Evolutionary conservation across 2,888 invertebrate species (phyloP).

Genomic region (Erebia palarica): DNA sequence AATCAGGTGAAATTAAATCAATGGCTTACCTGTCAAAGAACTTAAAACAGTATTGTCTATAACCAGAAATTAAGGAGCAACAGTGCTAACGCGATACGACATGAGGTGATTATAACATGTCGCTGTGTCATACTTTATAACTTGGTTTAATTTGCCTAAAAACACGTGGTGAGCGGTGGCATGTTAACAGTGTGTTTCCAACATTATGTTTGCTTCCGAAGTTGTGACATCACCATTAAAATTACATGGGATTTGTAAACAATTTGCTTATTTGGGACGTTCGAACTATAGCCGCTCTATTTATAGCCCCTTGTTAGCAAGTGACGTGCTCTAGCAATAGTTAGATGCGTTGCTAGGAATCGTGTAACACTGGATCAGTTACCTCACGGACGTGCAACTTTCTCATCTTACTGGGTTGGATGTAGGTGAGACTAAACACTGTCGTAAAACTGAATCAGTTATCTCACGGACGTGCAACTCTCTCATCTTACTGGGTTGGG

Average conservation of each 20-base stretch:
- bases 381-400: neutral
- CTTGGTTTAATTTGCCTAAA: too few relatives aligned
- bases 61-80: neutral
- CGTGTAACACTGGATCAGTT: neutral
- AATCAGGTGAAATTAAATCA: too few relatives aligned
- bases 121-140: too few relatives aligned
- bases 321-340: neutral
- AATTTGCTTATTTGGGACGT: constrained; percentile 28
- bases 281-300: constrained; percentile 9
- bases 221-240: constrained; percentile 56
- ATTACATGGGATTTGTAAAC: constrained; percentile 48
- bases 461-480: neutral
- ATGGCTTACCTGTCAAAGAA: too few relatives aligned
- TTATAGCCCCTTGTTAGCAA: neutral
- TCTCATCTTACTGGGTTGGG: too few relatives aligned
- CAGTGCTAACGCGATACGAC: neutral
- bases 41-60: neutral
- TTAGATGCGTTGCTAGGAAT: neutral
- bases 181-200: neutral
- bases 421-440: too few relatives aligned
- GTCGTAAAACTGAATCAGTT: neutral
- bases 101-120: too few relatives aligned
- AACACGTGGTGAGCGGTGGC: too few relatives aligned
- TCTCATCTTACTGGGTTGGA: too few relatives aligned
- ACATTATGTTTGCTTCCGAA: neutral